Evolutionary conservation across 2,888 invertebrate genomes (phyloP).

Genomic region (Platynereis dumerilii): DNA sequence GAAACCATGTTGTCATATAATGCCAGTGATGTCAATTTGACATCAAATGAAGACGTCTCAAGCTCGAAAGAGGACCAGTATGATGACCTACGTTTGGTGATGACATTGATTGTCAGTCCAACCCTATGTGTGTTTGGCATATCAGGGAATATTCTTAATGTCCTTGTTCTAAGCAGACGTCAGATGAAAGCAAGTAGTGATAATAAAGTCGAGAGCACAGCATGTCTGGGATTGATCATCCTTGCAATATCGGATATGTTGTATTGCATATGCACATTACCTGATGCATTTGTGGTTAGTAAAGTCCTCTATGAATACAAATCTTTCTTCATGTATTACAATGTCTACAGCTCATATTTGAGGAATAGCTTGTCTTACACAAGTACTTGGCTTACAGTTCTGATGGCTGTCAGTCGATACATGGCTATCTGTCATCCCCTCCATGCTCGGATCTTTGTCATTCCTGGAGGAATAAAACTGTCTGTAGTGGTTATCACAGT

Average conservation of each 20-base stretch:
- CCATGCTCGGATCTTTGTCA: conserved; percentile 55
- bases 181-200: too few species aligned
- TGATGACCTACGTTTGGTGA: too few species aligned
- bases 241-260: too few species aligned
- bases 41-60: too few species aligned
- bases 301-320: conserved; percentile 34
- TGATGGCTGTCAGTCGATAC: conserved; percentile 60
- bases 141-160: too few species aligned
- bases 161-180: too few species aligned
- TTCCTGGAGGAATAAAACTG: conserved; percentile 47
- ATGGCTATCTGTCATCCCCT: conserved; percentile 61
- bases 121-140: too few species aligned
- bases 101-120: too few species aligned
- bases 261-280: conserved; percentile 55
- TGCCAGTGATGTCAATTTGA: too few species aligned
- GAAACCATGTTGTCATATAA: conserved; percentile 27
- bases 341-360: conserved; percentile 40
- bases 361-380: conserved; percentile 58
- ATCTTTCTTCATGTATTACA: conserved; percentile 38
- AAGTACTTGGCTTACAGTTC: conserved; percentile 59
- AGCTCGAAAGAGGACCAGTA: too few species aligned
- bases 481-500: conserved; percentile 41
- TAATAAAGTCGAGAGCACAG: too few species aligned
- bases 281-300: conserved; percentile 47
- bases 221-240: too few species aligned